Conservation (phyloP, 2,888 invertebrate genomes). For the Eristalis pertinax region DNA sequence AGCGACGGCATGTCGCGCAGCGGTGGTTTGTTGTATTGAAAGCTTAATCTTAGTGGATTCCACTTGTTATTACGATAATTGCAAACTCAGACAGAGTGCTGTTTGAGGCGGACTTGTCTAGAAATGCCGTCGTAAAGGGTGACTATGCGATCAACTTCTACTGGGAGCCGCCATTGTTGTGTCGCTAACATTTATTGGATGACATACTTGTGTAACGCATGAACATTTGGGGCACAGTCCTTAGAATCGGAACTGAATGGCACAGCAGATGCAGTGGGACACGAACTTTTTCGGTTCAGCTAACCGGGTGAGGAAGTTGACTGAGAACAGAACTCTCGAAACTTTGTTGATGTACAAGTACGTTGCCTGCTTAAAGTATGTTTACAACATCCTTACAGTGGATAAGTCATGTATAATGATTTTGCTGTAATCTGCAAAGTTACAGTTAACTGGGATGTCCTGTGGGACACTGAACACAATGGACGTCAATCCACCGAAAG, state of each 20-base stretch:
- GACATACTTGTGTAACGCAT: background rate
- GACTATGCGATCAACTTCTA: background rate
- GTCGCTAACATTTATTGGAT: background rate
- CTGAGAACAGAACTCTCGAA: background rate
- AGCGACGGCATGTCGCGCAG: background rate
- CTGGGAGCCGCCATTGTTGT: background rate
- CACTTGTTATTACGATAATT: background rate
- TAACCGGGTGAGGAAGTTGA: background rate
- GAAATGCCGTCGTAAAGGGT: background rate
- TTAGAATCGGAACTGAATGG: background rate
- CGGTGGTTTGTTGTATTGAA: background rate
- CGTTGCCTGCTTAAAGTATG: background rate
- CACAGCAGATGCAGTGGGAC: background rate
- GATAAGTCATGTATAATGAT: too few species aligned
- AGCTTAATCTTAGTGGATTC: background rate
- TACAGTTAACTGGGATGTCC: too few species aligned
- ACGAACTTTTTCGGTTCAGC: background rate
- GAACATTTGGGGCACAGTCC: background rate
- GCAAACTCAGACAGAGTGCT: background rate
- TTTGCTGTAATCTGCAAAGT: too few species aligned
- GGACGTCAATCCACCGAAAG: too few species aligned
- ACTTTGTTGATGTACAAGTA: background rate
- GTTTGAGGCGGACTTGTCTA: background rate
- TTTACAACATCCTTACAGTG: too few species aligned
- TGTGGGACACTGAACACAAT: too few species aligned